phyloP scores from a whole-genome alignment of 2,888 invertebrate species.

The Cryptophagus acutangulus region DNA sequence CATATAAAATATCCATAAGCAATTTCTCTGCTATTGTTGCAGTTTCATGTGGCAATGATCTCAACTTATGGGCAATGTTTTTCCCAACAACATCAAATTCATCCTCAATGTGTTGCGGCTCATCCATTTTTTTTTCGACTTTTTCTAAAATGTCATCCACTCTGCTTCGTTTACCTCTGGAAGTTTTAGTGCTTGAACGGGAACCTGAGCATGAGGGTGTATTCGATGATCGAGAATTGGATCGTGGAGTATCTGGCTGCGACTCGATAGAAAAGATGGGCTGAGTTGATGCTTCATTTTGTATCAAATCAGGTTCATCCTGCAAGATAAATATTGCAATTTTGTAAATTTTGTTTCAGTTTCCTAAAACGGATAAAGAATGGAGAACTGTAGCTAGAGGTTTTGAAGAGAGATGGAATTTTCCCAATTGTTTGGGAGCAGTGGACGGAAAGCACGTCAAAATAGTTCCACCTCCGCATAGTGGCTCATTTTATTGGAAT shows the following conservation, averaged over 20 bases:
- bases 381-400: slow-evolving; percentile 22
- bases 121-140: too few relatives aligned
- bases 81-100: too few relatives aligned
- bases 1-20: slow-evolving; percentile 13
- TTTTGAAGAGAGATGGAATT: slow-evolving; percentile 26
- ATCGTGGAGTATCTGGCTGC: too few relatives aligned
- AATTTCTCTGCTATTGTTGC: slow-evolving; percentile 14
- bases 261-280: too few relatives aligned
- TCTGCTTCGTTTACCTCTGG: too few relatives aligned
- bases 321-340: too few relatives aligned
- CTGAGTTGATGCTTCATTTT: too few relatives aligned
- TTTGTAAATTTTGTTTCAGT: slow-evolving; percentile 19
- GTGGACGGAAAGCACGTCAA: slow-evolving; percentile 30
- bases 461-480: slow-evolving; percentile 23
- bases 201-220: background rate
- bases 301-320: too few relatives aligned
- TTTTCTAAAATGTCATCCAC: too few relatives aligned
- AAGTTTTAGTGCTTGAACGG: slow-evolving; percentile 7
- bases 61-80: slow-evolving; percentile 16
- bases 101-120: too few relatives aligned
- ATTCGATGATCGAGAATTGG: slow-evolving; percentile 7
- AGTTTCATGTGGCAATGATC: slow-evolving; percentile 9
- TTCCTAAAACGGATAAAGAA: slow-evolving; percentile 19
- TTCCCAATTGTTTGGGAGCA: slow-evolving; percentile 27
- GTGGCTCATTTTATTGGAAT: slow-evolving; percentile 31